Base-by-base conservation (phyloP, 2,113 vertebrate genomes). In the Stegostoma tigrinum region DNA sequence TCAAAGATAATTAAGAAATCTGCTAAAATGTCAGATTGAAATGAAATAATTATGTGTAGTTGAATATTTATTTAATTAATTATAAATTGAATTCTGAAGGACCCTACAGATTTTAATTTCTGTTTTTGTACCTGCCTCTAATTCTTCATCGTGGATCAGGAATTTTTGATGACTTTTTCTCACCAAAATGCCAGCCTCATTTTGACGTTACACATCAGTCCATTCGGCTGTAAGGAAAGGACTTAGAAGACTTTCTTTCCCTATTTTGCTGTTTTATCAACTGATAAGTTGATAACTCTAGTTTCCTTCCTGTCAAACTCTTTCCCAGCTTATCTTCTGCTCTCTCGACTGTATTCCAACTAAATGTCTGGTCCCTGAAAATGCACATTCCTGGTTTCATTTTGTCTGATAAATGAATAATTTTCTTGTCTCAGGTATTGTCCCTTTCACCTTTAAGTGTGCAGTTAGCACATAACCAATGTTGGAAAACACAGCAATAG, bases 81-180 rank as follows among this genome's bases (percentile, higher is more conserved):
- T 27, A 38, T 52, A 95, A 95, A 72, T 72, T 95, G 42, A 45
- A 95, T 95, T 95, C 67, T 72, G 45, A 95, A 52, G 42, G 45
- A 52, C 45, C 34, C 27, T 42, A 24, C 21, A 52, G n/a, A 34
- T 95, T 95, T 95, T 95, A 45, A 95, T 72, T 72, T 95, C 42
- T 48, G 38, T 75, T 95, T 30, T 95, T 68, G 27, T 19, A 45
- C 45, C 94, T 70, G 7, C 15, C 24, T 34, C 30, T 17, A 72
- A 23, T 23, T 95, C 42, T 52, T 72, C 68, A 72, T 72, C 52
- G 52, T 48, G 5, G 23, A 45, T 70, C 68, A 75, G 67, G 21
- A 15, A 17, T 14, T 34, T 48, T 3, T 72, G 7, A 45, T 45
- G 42, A 45, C 94, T 27, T 95, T 72, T 94, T 70, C 93, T 24